Evolutionary conservation across 2,888 invertebrate genomes (phyloP), one percentile per base, ranked within the genome.

Genomic region (Clistopyga incitator): DNA sequence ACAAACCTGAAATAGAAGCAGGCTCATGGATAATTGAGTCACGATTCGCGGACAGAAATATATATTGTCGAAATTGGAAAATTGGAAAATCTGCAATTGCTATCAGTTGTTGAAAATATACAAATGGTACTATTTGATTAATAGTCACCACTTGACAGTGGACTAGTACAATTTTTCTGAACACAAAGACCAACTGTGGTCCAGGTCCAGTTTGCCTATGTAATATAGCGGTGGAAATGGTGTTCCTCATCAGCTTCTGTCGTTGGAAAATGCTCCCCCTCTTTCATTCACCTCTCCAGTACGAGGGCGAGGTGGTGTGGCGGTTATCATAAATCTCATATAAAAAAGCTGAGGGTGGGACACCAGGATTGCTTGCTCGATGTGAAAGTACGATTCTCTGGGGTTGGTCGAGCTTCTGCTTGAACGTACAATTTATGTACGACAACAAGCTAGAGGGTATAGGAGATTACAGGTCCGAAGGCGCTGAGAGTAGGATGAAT

Each of bases 311-410:
- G n/a, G 61, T n/a, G 59, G 72, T 61, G 61, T 61, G 64, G 54
- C 54, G 79, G 23, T 68, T 64, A 56, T 64, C 74, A 70, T 84
- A 80, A 84, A 84, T 84, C 84, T 81, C 42, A 20, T 20, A 25
- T 29, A 81, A 78, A 70, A 75, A 59, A 50, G 29, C 70, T 71
- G 70, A 64, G 72, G 77, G 81, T 81, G 81, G 75, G 38, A 54
- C 50, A 64, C 29, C 74, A 50, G 78, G 64, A 84, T 84, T 84
- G 75, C 64, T 84, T 67, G 74, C 70, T 70, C 72, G 72, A 80
- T 80, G 72, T 45, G 65, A 29, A 54, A 72, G 61, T 77, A 77
- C 61, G 77, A 76, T 23, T 38, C 76, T 15, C 38, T 38, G 42
- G 38, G 54, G 29, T 34, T 59, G 54, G 38, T 54, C 25, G 42